These are phyloP conservation scores for Alligator sinensis DNA, from an alignment of 2,113 vertebrate genomes.

Conservation along the genomic window DNA sequence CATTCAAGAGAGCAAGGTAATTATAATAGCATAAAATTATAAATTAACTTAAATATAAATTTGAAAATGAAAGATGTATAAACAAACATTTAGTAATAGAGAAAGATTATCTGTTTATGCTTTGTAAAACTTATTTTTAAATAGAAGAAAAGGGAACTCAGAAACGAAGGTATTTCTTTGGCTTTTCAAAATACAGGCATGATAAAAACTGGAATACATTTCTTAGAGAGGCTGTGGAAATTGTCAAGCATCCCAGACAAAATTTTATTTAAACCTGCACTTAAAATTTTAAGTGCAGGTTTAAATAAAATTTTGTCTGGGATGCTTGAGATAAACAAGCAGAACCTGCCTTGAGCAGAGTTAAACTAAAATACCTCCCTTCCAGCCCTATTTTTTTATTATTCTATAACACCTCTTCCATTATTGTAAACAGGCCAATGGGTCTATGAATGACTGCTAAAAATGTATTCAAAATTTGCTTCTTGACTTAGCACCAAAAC, in stretches of 20 bases:
- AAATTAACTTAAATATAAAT: background rate
- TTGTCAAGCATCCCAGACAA: no score
- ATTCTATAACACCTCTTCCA: background rate
- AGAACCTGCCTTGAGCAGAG: no score
- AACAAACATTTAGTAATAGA: background rate
- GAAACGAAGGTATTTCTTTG: background rate
- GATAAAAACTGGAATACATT: background rate
- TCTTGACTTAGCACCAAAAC: background rate
- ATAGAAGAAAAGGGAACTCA: background rate
- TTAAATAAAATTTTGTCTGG: no score
- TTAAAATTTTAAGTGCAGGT: no score
- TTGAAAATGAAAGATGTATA: background rate
- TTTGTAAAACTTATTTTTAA: background rate
- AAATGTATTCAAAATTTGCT: background rate
- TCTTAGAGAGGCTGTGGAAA: no score
- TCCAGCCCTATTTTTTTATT: background rate
- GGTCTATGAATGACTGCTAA: background rate
- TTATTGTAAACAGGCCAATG: background rate
- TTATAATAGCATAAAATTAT: slow-evolving; percentile 4
- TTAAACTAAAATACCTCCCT: no score
- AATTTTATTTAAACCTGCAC: no score
- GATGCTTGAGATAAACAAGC: no score
- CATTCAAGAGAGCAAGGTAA: background rate
- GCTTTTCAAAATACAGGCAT: background rate
- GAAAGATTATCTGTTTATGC: background rate